Evolutionary conservation across 1,140 invertebrate species (phyloP), one percentile per base, ranked within the genome.

Genomic region (Sinella curviseta): DNA sequence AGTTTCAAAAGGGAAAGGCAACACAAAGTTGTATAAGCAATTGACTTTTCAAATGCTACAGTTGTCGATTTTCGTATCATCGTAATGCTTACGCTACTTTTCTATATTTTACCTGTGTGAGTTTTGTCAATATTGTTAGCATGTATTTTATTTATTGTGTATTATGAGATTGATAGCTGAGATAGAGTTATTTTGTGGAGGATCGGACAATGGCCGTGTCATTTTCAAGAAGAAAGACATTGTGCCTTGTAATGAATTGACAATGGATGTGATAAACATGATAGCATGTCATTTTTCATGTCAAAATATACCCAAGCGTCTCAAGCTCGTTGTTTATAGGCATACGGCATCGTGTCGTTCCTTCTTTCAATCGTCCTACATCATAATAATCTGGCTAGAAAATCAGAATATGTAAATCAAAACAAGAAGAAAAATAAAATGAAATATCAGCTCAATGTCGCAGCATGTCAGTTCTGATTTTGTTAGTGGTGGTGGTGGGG

Each of bases 251-350:
- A 81, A 81, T 81, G 80, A 81, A 81, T 78, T 77, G 80, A 81
- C 80, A 78, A 81, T 81, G 36, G 24, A 36, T 33, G 73, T 76
- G 80, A 81, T 81, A 81, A 70, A 81, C 76, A 81, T 81, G 80
- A 81, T 81, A 81, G 77, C 70, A 81, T 81, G 80, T 81, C 80
- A 81, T 78, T 77, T 78, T 48, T 36, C 76, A 77, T 81, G 80
- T 81, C 80, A 81, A 81, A 81, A 81, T 81, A 81, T 34, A 20
- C 20, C 48, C 30, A 3, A 60, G 33, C 57, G 20, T 60, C 35
- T 54, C 24, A 74, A 20, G 20, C n/a, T 36, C 14, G n/a, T 36
- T 1, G 12, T 31, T 34, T 65, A 60, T 77, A 70, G 60, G 8
- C 65, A 8, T 33, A n/a, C n/a, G n/a, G n/a, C n/a, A n/a, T n/a